A percentile compares a stretch with the other conserved stretches of the same genome.
These are phyloP conservation scores for Hypselothyrea guttata DNA, from an alignment of 2,888 invertebrate genomes.

Conservation along the genomic window DNA sequence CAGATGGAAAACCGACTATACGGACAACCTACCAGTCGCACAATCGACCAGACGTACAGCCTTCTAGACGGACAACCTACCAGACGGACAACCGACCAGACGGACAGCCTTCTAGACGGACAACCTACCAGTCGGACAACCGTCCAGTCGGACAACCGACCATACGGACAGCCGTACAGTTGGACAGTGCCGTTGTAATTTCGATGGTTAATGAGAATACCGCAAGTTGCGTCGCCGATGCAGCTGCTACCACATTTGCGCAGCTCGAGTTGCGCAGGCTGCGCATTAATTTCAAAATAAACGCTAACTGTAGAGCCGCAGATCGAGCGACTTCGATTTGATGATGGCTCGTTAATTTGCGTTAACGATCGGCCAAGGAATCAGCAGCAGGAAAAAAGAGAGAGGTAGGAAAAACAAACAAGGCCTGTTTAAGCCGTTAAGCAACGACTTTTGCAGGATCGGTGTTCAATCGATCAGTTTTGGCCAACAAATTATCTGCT, in stretches of 20 bases:
- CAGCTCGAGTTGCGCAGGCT: slow-evolving; percentile 27
- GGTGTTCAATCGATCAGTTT: slow-evolving; percentile 63
- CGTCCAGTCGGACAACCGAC: too few relatives aligned
- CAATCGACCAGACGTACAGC: too few relatives aligned
- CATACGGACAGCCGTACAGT: too few relatives aligned
- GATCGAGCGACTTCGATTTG: slow-evolving; percentile 69
- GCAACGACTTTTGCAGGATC: slow-evolving; percentile 51
- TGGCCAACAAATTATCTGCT: slow-evolving; percentile 77
- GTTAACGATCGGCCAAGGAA: slow-evolving; percentile 70
- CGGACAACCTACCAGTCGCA: too few relatives aligned
- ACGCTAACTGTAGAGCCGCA: slow-evolving; percentile 27
- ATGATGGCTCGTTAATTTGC: slow-evolving; percentile 79
- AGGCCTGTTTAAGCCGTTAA: slow-evolving; percentile 58
- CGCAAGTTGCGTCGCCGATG: slow-evolving; percentile 53
- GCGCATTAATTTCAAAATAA: slow-evolving; percentile 70
- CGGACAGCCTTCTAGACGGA: too few relatives aligned
- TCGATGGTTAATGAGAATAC: slow-evolving; percentile 74
- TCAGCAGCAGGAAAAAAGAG: slow-evolving; percentile 13
- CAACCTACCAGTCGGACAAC: too few relatives aligned
- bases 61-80: too few relatives aligned
- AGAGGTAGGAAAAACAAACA: slow-evolving; percentile 57
- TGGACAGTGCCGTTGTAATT: slow-evolving; percentile 56
- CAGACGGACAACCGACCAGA: too few relatives aligned
- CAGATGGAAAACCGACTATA: too few relatives aligned
- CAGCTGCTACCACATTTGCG: slow-evolving; percentile 59